These are phyloP conservation scores for Cerceris ruficornis DNA, from an alignment of 2,888 invertebrate species.

Conservation along the genomic window DNA sequence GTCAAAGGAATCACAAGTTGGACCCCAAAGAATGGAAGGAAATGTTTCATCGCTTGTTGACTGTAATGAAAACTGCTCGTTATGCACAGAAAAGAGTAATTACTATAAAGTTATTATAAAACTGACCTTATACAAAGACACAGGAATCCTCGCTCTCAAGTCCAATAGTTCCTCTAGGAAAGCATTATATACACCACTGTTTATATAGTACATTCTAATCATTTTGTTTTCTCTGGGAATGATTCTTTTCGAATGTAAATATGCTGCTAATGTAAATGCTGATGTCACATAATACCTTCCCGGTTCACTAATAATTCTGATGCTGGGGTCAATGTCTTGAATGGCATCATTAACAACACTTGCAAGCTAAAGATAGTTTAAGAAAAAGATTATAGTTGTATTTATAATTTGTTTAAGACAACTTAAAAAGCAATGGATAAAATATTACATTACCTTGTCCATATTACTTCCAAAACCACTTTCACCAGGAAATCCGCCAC, in stretches of 20 bases:
- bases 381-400: constrained; percentile 11
- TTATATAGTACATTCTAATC: constrained; percentile 84
- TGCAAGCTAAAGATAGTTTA: constrained; percentile 73
- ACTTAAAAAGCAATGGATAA: neutral
- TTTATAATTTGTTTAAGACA: neutral
- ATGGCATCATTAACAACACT: constrained; percentile 83
- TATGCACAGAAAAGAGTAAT: neutral
- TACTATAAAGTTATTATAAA: neutral
- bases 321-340: constrained; percentile 77
- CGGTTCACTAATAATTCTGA: constrained; percentile 84
- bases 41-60: constrained; percentile 61
- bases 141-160: constrained; percentile 63
- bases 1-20: constrained; percentile 86
- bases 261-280: constrained; percentile 84
- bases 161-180: constrained; percentile 83
- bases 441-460: constrained; percentile 8
- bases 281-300: constrained; percentile 86
- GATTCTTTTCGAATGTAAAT: constrained; percentile 83
- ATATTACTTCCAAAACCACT: constrained; percentile 66
- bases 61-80: constrained; percentile 38
- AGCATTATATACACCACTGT: constrained; percentile 86
- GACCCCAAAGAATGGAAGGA: constrained; percentile 84
- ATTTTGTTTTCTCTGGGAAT: constrained; percentile 67
- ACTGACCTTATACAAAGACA: constrained; percentile 60
- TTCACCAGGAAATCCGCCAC: constrained; percentile 84